phyloP scores from a whole-genome alignment of 2,888 invertebrate species.

The Apotomis turbidana region DNA sequence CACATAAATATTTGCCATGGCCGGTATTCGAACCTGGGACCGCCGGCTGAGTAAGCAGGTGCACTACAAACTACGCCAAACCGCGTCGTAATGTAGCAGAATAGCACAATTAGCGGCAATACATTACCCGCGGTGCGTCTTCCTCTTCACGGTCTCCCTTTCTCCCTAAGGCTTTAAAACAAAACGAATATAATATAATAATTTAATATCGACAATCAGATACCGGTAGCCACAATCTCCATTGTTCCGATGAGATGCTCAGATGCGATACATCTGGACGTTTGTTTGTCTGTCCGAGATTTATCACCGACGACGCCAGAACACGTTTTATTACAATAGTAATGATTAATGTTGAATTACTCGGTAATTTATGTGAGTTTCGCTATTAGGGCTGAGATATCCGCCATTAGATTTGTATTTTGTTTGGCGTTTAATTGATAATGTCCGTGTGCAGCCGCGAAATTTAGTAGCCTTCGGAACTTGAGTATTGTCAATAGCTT shows the following conservation, averaged over 20 bases:
- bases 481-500: neutral
- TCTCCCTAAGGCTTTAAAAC: neutral
- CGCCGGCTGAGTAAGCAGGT: too few relatives aligned
- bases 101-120: too few relatives aligned
- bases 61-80: too few relatives aligned
- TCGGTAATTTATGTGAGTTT: conserved; percentile 37
- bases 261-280: conserved; percentile 57
- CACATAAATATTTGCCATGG: too few relatives aligned
- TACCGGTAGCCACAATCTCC: conserved; percentile 46
- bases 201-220: conserved; percentile 36
- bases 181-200: conserved; percentile 34
- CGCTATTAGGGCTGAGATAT: conserved; percentile 17
- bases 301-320: conserved; percentile 28
- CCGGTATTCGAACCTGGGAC: too few relatives aligned
- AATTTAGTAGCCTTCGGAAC: neutral
- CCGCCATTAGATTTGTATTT: conserved; percentile 2
- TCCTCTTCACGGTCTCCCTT: too few relatives aligned
- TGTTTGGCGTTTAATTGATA: conserved; percentile 16
- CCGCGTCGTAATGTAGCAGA: too few relatives aligned
- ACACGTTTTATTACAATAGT: conserved; percentile 35
- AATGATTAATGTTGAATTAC: conserved; percentile 41
- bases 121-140: too few relatives aligned
- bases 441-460: neutral
- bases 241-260: conserved; percentile 58
- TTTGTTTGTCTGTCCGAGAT: conserved; percentile 55